These are phyloP conservation scores for Blastomussa wellsi DNA, from an alignment of 92 coral and sea anemone genomes.

Conservation along the genomic window DNA sequence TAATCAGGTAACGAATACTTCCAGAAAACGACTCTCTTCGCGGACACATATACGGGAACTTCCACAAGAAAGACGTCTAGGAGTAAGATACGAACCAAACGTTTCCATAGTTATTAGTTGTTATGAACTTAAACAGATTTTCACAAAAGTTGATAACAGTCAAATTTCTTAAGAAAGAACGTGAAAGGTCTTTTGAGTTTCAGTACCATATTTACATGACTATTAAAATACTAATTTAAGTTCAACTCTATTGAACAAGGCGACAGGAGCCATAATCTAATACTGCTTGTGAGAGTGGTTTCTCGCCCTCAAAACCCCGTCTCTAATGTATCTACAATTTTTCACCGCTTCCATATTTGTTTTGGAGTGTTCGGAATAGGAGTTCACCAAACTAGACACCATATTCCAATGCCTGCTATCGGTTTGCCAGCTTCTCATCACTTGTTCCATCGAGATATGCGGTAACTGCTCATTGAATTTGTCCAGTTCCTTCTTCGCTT, in stretches of 20 bases:
- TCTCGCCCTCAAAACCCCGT: slow-evolving; percentile 27
- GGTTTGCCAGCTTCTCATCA: slow-evolving; percentile 44
- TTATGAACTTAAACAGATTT: neutral
- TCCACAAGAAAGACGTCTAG: no score
- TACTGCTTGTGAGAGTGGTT: neutral
- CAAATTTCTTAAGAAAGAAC: no score
- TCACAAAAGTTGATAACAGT: neutral
- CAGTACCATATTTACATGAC: no score
- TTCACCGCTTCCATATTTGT: slow-evolving; percentile 23
- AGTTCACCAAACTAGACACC: slow-evolving; percentile 27
- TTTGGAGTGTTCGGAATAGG: neutral
- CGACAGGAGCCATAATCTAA: no score
- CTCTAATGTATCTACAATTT: slow-evolving; percentile 37
- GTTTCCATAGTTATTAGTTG: no score
- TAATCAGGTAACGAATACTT: no score
- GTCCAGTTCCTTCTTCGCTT: slow-evolving; percentile 47
- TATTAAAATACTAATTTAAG: no score
- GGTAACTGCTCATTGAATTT: slow-evolving; percentile 25
- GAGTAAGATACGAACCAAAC: no score
- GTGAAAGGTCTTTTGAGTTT: no score
- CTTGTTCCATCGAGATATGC: slow-evolving; percentile 40
- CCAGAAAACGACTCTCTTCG: no score
- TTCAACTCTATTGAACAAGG: no score
- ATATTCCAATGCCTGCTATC: slow-evolving; percentile 36
- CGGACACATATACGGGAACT: no score